phyloP scores from a whole-genome alignment of 1,140 invertebrate genomes.

The Nasonia vitripennis region DNA sequence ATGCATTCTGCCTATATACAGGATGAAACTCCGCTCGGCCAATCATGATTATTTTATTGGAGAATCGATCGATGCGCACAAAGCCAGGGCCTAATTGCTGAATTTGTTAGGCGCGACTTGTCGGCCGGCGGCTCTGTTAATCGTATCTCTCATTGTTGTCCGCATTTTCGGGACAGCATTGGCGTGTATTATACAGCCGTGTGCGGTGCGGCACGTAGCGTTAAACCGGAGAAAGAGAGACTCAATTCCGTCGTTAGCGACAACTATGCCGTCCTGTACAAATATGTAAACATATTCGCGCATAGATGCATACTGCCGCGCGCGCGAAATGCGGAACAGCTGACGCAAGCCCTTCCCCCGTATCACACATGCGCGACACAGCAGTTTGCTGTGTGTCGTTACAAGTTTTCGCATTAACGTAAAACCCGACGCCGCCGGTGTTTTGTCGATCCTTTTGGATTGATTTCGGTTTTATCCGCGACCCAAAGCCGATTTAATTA shows the following conservation, averaged over 20 bases:
- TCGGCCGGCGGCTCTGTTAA: neutral
- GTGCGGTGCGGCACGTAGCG: too few species aligned
- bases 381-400: neutral
- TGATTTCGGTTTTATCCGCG: too few species aligned
- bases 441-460: neutral
- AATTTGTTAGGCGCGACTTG: neutral
- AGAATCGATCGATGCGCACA: neutral
- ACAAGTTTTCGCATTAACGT: neutral
- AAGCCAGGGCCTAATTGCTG: neutral
- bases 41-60: neutral
- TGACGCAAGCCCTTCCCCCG: neutral
- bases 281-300: slow-evolving; percentile 1
- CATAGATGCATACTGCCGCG: neutral
- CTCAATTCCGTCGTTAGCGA: neutral
- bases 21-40: neutral
- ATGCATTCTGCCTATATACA: too few species aligned
- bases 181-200: neutral
- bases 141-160: neutral
- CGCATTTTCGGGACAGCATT: neutral
- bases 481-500: too few species aligned
- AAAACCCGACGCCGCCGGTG: neutral
- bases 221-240: neutral
- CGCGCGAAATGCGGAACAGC: neutral
- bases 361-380: neutral
- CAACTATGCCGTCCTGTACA: neutral